These are phyloP conservation scores for Rhabdomys dilectus DNA, from an alignment of 2,113 vertebrate species.

Conservation along the genomic window DNA sequence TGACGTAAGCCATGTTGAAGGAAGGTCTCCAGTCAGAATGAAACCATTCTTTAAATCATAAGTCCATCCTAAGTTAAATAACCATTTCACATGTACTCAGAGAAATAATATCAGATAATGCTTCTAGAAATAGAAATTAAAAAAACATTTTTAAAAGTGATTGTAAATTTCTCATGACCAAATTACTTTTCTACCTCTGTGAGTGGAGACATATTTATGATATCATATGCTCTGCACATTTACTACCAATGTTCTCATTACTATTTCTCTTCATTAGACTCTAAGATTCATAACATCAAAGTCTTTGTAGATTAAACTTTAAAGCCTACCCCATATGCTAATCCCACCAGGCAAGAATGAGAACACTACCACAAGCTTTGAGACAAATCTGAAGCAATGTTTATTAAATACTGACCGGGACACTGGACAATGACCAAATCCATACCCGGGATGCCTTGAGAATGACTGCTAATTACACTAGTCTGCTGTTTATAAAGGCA, in stretches of 20 bases:
- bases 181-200: not conserved
- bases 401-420: not conserved
- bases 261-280: not conserved
- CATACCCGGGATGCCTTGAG: too few species aligned
- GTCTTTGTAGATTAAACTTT: constrained; percentile 20
- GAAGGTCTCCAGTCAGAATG: not conserved
- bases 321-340: not conserved
- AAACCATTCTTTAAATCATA: not conserved
- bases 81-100: not conserved
- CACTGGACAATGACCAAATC: not conserved
- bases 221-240: not conserved
- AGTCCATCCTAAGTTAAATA: not conserved
- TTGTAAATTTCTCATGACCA: not conserved
- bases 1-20: not conserved
- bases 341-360: not conserved
- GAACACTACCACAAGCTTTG: not conserved
- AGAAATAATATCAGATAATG: not conserved
- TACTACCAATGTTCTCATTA: not conserved
- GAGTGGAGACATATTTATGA: not conserved
- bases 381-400: not conserved
- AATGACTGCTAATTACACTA: not conserved
- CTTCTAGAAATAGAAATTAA: not conserved
- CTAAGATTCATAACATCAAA: not conserved
- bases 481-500: not conserved
- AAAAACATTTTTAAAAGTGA: not conserved